Conservation (phyloP, 2,888 invertebrate species). For the Hypena proboscidalis region DNA sequence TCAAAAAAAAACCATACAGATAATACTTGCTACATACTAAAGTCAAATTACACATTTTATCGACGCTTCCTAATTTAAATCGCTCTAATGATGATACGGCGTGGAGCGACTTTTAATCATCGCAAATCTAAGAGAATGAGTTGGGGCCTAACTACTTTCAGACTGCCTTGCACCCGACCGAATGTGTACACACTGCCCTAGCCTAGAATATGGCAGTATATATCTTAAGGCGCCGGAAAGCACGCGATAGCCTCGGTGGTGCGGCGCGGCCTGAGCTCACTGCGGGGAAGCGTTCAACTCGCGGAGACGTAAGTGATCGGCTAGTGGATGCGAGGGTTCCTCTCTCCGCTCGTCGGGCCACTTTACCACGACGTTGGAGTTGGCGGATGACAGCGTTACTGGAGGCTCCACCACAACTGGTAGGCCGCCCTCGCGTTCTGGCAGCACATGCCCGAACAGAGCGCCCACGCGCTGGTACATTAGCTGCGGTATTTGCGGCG, state of each 20-base stretch:
- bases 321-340: constrained; percentile 63
- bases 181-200: constrained; percentile 61
- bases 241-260: constrained; percentile 53
- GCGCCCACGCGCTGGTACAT: constrained; percentile 71
- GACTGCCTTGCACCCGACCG: constrained; percentile 57
- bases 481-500: constrained; percentile 54
- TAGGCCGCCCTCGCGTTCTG: constrained; percentile 68
- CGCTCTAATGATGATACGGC: constrained; percentile 40
- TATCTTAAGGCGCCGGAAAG: constrained; percentile 63
- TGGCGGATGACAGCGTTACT: constrained; percentile 68
- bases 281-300: constrained; percentile 69
- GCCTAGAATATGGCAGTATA: constrained; percentile 58
- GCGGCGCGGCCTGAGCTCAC: constrained; percentile 54
- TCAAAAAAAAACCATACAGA: constrained; percentile 35
- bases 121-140: constrained; percentile 53
- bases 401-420: constrained; percentile 77
- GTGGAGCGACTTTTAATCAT: constrained; percentile 57
- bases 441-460: constrained; percentile 68
- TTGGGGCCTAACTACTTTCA: constrained; percentile 50
- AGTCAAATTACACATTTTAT: constrained; percentile 42
- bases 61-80: constrained; percentile 33
- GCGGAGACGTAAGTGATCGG: constrained; percentile 69
- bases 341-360: constrained; percentile 69
- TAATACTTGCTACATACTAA: constrained; percentile 48
- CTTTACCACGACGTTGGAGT: constrained; percentile 70